A percentile compares a stretch with the other conserved stretches of the same genome.
phyloP scores from a whole-genome alignment of 2,113 vertebrate species.

The Hemiscyllium ocellatum region DNA sequence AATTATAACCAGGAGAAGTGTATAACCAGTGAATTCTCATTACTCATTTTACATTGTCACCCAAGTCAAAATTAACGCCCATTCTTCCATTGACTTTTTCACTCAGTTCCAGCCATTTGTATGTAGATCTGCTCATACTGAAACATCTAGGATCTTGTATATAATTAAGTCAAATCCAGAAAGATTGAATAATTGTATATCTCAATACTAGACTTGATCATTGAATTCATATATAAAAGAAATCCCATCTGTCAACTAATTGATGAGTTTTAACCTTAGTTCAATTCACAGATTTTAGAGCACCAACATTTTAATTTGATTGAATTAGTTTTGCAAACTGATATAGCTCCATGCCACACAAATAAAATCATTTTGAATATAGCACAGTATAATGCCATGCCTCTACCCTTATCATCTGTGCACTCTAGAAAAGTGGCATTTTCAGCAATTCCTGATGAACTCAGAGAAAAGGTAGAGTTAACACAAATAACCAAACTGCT shows the following conservation, averaged over 20 bases:
- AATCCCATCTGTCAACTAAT: neutral
- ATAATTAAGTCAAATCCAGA: neutral
- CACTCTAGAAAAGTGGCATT: neutral
- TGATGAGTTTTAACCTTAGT: neutral
- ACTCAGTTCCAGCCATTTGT: neutral
- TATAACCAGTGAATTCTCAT: neutral
- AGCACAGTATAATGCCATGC: neutral
- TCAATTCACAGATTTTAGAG: neutral
- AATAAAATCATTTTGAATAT: neutral
- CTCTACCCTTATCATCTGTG: neutral
- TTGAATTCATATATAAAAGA: neutral
- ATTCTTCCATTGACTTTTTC: neutral
- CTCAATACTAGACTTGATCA: neutral
- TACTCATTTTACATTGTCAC: neutral
- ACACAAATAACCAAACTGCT: neutral
- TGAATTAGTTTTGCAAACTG: neutral
- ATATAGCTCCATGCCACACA: neutral
- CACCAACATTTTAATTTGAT: neutral
- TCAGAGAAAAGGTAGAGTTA: neutral
- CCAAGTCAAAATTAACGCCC: neutral
- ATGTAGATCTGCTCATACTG: neutral
- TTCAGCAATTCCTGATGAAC: neutral
- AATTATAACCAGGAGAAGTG: neutral
- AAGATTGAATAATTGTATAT: neutral
- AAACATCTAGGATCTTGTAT: neutral